Evolutionary conservation across 2,113 vertebrate species (phyloP), one percentile per base, ranked within the genome.

Genomic region (Eublepharis macularius): DNA sequence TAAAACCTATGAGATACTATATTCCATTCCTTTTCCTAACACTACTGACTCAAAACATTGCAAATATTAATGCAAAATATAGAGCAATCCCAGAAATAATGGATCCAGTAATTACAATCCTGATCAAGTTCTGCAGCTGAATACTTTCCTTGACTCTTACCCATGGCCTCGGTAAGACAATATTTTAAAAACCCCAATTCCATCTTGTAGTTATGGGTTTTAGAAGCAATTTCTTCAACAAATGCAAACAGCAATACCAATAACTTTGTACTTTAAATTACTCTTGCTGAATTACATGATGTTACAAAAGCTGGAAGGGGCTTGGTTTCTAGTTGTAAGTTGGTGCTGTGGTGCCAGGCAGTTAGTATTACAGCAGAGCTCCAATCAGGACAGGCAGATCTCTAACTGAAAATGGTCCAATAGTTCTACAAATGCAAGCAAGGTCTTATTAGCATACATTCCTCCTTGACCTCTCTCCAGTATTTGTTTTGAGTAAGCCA

Each of bases 141-240:
- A 41, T 24, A 39, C 3, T 19, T 45, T 26, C 12, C 34, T 43
- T 16, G n/a, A n/a, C n/a, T n/a, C n/a, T n/a, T n/a, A n/a, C n/a
- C n/a, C n/a, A n/a, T n/a, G n/a, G n/a, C n/a, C n/a, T n/a, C n/a
- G n/a, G 76, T 43, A 12, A 16, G 51, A 41, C 80, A 80, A 2
- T 69, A 43, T 1, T 57, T 51, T 8, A n/a, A 49, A 16, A 83
- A 60, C 1, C 0, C 39, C 21, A 41, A 45, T 87, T 75, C 73
- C 51, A 1, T 0, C 21, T 60, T 75, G 12, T 2, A 89, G 34
- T 66, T 74, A 70, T 79, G 84, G n/a, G 72, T 88, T 85, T 76
- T 70, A 19, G 11, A 85, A 45, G 17, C 2, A 6, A 77, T 60
- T 81, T 93, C 90, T 87, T 93, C 89, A 88, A 80, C 77, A 80